A percentile compares a stretch with the other conserved stretches of the same genome.
Evolutionary conservation across 2,797 vertebrate species (phyloP).

Genomic region (Vireo griseus): DNA sequence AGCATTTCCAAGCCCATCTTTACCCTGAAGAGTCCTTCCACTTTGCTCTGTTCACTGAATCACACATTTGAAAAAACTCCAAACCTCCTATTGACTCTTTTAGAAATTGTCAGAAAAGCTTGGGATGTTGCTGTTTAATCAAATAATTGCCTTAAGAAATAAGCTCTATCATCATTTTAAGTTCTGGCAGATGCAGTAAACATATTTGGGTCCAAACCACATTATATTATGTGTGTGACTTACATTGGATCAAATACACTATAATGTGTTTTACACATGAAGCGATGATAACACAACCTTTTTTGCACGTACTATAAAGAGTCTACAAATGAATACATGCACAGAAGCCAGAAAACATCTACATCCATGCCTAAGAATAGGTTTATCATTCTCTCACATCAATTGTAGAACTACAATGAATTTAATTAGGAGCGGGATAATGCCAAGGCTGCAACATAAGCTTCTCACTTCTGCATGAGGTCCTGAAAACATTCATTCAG

Average conservation of each 20-base stretch:
- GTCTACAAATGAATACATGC: not conserved
- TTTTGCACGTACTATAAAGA: not conserved
- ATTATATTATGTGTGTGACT: not conserved
- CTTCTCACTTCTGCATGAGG: not conserved
- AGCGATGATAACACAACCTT: not conserved
- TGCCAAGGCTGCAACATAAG: not conserved
- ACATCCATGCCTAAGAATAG: not conserved
- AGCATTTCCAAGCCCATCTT: not conserved
- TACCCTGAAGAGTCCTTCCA: not conserved
- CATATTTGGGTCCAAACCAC: not conserved
- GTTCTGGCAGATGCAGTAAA: slow-evolving; percentile 1
- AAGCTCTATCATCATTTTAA: not conserved
- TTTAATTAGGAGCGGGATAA: not conserved
- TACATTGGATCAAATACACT: not conserved
- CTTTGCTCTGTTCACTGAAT: not conserved
- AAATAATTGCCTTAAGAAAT: not conserved
- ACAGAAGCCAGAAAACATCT: not conserved
- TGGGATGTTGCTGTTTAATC: not conserved
- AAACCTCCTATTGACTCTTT: not conserved
- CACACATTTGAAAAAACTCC: not conserved
- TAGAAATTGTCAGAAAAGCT: not conserved
- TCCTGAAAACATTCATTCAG: not conserved
- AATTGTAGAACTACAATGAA: not conserved
- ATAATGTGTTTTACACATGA: slow-evolving; percentile 9
- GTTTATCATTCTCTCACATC: not conserved